Base-by-base conservation (phyloP, 2,888 invertebrate genomes). In the Apamea crenata region DNA sequence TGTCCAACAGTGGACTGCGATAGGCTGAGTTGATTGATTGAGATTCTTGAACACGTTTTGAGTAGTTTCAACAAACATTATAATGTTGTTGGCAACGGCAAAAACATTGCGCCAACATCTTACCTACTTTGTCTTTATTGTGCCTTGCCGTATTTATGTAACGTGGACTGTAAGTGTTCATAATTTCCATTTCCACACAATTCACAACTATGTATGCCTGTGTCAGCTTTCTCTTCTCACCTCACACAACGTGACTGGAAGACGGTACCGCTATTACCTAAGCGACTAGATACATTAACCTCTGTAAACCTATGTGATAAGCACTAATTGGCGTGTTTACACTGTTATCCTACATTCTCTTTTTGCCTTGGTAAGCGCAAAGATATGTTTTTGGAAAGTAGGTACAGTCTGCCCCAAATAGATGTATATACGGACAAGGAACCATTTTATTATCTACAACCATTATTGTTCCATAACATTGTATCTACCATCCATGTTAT, bases 271-370 rank as follows among this genome's bases (percentile, higher is more conserved):
- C 25, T 4, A 56, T 25, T 61, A 84, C 74, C 74, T 84, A 77
- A 83, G 69, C 36, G 1, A 47, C 68, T 63, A 65, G 10, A 44
- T 40, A 70, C 61, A 72, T 77, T 74, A 77, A 80, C 84, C 71
- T 80, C 44, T 72, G 8, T 50, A 74, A 72, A 84, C 71, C 67
- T 40, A 29, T 25, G 63, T 53, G 77, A 84, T 77, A 77, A 84
- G 32, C 18, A 72, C 21, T 69, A 65, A 65, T 72, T 80, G 50
- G 0, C 56, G 21, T 77, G 73, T 70, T 75, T 61, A 69, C 77
- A 63, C 4, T 67, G 16, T 36, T 70, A 67, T 70, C 63, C 12
- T 56, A 12, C 3, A 16, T 18, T 56, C 14, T 56, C 10, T 25
- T 47, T 32, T 8, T 29, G 16, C 25, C 10, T n/a, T 10, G 53